Evolutionary conservation across 2,113 vertebrate species (phyloP).

Genomic region (Meriones unguiculatus): DNA sequence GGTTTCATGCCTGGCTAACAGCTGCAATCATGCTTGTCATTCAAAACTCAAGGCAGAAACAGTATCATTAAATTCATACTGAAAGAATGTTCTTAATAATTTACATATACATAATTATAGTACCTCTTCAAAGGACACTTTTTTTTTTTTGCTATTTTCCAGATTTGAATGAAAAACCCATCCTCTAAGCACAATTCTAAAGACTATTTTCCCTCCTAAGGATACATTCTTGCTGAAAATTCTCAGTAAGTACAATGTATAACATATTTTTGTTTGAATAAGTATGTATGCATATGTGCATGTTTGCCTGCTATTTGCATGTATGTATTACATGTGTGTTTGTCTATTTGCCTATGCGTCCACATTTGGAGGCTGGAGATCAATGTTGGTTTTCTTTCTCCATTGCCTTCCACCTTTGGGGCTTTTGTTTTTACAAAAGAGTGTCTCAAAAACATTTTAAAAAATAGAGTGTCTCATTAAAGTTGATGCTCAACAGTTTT

Average conservation of each 20-base stretch:
- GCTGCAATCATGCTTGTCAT: background rate
- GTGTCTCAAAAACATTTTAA: background rate
- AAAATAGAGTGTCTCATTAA: background rate
- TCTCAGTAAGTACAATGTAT: background rate
- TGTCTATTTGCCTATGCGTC: no score
- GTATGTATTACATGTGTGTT: background rate
- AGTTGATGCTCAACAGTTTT: background rate
- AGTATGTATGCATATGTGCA: background rate
- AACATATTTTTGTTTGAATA: background rate
- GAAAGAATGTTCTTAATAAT: background rate
- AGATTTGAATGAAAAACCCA: constrained; percentile 6
- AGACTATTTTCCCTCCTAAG: background rate
- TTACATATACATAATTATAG: background rate
- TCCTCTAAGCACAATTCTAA: background rate
- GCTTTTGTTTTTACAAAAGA: background rate
- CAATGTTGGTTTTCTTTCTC: background rate
- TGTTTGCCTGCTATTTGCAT: background rate
- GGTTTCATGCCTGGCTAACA: background rate
- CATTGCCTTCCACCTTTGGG: background rate
- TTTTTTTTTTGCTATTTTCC: background rate
- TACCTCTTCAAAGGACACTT: background rate
- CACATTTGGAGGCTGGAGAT: no score
- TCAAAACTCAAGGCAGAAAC: background rate
- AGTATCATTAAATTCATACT: background rate
- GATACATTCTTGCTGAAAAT: background rate